These are phyloP conservation scores for Pica pica DNA, from an alignment of 2,113 vertebrate species.

Conservation along the genomic window DNA sequence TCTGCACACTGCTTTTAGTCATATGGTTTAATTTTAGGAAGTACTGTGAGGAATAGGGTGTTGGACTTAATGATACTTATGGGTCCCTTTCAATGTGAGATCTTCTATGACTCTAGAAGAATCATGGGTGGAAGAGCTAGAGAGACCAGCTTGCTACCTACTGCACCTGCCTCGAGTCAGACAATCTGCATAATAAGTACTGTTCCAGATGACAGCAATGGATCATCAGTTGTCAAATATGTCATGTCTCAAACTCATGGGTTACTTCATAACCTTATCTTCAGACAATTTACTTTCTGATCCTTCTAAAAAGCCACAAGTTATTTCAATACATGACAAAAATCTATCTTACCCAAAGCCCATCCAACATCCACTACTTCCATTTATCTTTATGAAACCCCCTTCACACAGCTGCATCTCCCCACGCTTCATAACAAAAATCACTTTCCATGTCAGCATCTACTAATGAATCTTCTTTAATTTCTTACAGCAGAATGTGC, in stretches of 20 bases:
- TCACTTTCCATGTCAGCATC: neutral
- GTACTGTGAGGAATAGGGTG: neutral
- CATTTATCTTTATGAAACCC: neutral
- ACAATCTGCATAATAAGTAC: neutral
- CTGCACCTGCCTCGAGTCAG: neutral
- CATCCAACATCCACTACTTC: neutral
- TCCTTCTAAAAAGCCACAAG: neutral
- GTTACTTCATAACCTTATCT: neutral
- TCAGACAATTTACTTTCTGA: neutral
- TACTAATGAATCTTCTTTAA: slow-evolving; percentile 32
- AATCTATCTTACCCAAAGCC: neutral
- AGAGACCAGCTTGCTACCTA: neutral
- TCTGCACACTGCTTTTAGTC: neutral
- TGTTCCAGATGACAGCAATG: neutral
- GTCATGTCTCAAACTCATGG: neutral
- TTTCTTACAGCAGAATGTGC: neutral
- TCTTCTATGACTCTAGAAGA: neutral
- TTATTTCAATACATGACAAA: neutral
- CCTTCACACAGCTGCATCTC: neutral
- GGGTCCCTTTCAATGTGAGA: neutral
- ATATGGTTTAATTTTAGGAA: neutral
- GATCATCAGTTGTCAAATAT: neutral
- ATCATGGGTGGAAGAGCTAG: neutral
- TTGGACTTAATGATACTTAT: neutral
- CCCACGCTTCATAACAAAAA: neutral